Percentiles rank a stretch among this genome's conserved stretches.
Conservation (phyloP, 2,113 vertebrate genomes). For the Silurus glanis region DNA sequence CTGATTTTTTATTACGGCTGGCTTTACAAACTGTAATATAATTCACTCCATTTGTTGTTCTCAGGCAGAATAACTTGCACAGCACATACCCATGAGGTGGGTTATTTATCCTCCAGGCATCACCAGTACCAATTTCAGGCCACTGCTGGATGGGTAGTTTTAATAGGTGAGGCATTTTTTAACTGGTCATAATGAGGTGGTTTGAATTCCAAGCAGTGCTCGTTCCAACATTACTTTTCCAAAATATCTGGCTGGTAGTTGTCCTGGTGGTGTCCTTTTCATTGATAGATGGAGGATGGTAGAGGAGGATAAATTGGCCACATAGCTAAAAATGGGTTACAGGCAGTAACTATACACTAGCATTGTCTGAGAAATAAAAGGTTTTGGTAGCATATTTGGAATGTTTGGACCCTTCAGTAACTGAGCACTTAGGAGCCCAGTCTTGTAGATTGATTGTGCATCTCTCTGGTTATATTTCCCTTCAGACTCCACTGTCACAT, state of each 20-base stretch:
- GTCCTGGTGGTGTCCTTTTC: not conserved
- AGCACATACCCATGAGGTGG: not conserved
- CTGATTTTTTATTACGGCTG: too few species aligned
- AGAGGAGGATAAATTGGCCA: not conserved
- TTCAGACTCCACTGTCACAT: not conserved
- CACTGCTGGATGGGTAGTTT: not conserved
- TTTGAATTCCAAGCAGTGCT: not conserved
- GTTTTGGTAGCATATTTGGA: not conserved
- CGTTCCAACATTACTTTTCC: not conserved
- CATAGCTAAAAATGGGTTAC: not conserved
- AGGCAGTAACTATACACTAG: not conserved
- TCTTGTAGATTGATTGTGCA: not conserved
- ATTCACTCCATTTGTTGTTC: not conserved
- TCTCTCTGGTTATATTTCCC: not conserved
- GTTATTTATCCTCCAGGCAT: not conserved
- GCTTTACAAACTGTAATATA: not conserved
- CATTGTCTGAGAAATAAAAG: not conserved
- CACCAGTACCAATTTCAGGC: not conserved
- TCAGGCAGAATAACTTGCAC: not conserved
- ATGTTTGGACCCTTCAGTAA: not conserved
- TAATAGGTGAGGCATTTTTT: not conserved
- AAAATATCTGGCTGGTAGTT: not conserved
- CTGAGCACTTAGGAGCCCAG: constrained; percentile 11
- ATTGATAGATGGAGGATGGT: not conserved
- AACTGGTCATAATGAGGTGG: not conserved